Evolutionary conservation across 2,888 invertebrate genomes (phyloP).

Genomic region (Euplexia lucipara): DNA sequence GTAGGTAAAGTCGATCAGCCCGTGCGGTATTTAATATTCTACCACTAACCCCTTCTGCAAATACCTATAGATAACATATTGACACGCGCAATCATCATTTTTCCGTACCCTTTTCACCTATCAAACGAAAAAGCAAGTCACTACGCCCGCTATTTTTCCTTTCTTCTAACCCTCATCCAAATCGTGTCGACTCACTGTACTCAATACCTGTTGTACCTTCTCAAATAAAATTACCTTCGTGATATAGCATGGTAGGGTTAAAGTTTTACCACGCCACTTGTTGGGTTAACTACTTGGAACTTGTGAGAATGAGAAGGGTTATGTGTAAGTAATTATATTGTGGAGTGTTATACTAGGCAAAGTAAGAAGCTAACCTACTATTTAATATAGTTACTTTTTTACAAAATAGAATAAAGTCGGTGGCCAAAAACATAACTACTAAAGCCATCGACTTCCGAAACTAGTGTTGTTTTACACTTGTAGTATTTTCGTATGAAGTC

Average conservation of each 20-base stretch:
- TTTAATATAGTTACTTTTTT: too few relatives aligned
- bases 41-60: too few relatives aligned
- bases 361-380: too few relatives aligned
- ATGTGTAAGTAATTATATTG: background rate
- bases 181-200: slow-evolving; percentile 31
- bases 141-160: slow-evolving; percentile 16
- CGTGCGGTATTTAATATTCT: too few relatives aligned
- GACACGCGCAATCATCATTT: slow-evolving; percentile 16
- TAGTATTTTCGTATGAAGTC: too few relatives aligned
- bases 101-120: slow-evolving; percentile 6
- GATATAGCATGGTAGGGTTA: slow-evolving; percentile 9
- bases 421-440: too few relatives aligned
- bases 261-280: slow-evolving; percentile 34
- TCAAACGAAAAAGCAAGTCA: slow-evolving; percentile 12
- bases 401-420: too few relatives aligned
- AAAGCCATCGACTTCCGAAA: too few relatives aligned
- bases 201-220: slow-evolving; percentile 60
- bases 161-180: slow-evolving; percentile 12
- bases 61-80: background rate
- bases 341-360: background rate
- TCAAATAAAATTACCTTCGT: slow-evolving; percentile 33
- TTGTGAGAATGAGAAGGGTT: slow-evolving; percentile 3
- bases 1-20: too few relatives aligned
- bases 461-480: too few relatives aligned
- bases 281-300: slow-evolving; percentile 25